Percentiles rank a stretch among this genome's conserved stretches.
Conservation (phyloP, 2,113 vertebrate genomes). For the Prinia subflava region DNA sequence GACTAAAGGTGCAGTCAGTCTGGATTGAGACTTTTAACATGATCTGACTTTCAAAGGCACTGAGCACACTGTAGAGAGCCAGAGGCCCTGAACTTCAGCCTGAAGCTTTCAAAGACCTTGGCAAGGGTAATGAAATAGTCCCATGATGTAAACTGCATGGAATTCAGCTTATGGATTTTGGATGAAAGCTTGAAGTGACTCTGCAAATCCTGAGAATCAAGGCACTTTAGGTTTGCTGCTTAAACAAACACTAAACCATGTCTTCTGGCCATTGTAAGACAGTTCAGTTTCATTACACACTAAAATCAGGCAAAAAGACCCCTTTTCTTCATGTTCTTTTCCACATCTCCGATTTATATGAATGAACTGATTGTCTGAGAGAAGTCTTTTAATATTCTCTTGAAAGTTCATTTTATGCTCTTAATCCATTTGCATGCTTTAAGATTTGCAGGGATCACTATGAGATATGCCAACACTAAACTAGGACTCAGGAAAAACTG, state of each 20-base stretch:
- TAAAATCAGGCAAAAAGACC: not conserved
- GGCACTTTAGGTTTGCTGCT: not conserved
- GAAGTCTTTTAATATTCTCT: not conserved
- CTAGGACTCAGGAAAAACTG: not conserved
- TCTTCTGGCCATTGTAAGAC: not conserved
- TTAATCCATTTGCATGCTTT: not conserved
- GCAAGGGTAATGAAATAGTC: not conserved
- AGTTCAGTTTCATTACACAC: not conserved
- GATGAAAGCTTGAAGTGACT: not conserved
- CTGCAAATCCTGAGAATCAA: not conserved
- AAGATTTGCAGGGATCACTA: not conserved
- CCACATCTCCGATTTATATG: not conserved
- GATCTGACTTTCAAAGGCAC: not conserved
- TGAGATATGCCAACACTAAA: not conserved
- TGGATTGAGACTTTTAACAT: not conserved
- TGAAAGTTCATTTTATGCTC: not conserved
- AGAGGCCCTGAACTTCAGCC: not conserved
- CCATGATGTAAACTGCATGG: not conserved
- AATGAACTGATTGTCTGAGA: not conserved
- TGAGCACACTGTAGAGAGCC: not conserved
- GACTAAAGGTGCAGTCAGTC: not conserved
- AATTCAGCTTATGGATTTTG: not conserved
- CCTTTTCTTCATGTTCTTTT: not conserved
- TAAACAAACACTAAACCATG: not conserved
- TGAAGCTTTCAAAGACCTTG: not conserved